Base-by-base conservation (phyloP, 2,888 invertebrate species). In the Eristalinus aeneus region DNA sequence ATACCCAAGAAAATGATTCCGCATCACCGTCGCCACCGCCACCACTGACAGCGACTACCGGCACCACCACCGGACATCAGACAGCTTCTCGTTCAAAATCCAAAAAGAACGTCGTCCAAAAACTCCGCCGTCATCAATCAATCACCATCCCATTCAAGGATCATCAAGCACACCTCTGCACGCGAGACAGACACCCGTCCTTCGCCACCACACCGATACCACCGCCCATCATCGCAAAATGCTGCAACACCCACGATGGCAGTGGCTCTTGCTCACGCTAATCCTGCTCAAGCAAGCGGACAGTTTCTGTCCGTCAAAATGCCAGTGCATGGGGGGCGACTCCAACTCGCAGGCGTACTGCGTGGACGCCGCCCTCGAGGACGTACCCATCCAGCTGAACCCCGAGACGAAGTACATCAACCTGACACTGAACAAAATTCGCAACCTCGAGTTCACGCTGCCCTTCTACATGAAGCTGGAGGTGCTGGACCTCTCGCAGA, bases 301-400 rank as follows among this genome's bases (percentile, higher is more conserved):
- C 89, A 95, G 95, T 78, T 94, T 96, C 88, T 97, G 97, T 91
- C 97, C 97, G 65, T 94, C 95, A 78, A 95, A 95, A 89, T 97
- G 97, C 92, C 94, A 94, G 88, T 97, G 97, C 94, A 65, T 91
- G 88, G 91, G 91, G 68, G 95, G 95, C 91, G 97, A 97, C 92
- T 95, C 96, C 69, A 93, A 95, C 88, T 94, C 96, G 88, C 94
- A 95, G 80, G 96, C 96, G 32, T 94, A 95, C 88, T 97, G 97
- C 92, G 95, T 95, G 88, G 95, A 95, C 90, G 96, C 97, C 73
- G 95, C 95, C 85, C 94, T 97, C 88, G 97, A 97, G 91, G 96
- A 97, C 89, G 96, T 97, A 73, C 97, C 97, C 83, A 97, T 97
- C 89, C 97, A 97, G 91, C 94, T 97, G 88, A 97, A 97, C 92